A percentile compares a stretch with the other conserved stretches of the same genome.
These are phyloP conservation scores for Marmota monax DNA, from an alignment of 2,113 vertebrate species.

Conservation along the genomic window DNA sequence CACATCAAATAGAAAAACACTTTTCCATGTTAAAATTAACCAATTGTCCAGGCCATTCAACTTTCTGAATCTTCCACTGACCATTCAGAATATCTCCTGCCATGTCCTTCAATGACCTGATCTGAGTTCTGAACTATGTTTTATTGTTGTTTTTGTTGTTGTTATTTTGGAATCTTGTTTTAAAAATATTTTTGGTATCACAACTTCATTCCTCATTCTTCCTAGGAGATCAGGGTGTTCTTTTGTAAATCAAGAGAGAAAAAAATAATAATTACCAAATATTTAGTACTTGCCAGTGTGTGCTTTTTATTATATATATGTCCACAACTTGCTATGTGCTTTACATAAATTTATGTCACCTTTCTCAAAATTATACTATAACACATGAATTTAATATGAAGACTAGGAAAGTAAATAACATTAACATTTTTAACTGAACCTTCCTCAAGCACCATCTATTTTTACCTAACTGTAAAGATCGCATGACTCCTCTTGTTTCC, in stretches of 20 bases:
- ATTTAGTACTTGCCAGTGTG: background rate
- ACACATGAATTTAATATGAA: background rate
- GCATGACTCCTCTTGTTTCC: rapidly evolving
- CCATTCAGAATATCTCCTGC: background rate
- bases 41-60: background rate
- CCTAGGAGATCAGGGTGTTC: background rate
- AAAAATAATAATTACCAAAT: background rate
- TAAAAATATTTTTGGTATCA: background rate
- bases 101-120: background rate
- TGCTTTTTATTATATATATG: background rate
- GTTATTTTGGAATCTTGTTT: background rate
- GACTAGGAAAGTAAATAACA: background rate
- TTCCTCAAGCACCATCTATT: background rate
- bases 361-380: background rate
- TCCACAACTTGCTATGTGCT: background rate
- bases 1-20: background rate
- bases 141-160: background rate
- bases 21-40: background rate
- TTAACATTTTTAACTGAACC: background rate
- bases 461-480: background rate
- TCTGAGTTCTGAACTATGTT: background rate
- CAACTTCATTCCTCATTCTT: background rate
- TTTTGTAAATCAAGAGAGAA: background rate
- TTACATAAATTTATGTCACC: background rate
- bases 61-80: background rate